Evolutionary conservation across 2,113 vertebrate genomes (phyloP).

Genomic region (Mormoops blainvillei): DNA sequence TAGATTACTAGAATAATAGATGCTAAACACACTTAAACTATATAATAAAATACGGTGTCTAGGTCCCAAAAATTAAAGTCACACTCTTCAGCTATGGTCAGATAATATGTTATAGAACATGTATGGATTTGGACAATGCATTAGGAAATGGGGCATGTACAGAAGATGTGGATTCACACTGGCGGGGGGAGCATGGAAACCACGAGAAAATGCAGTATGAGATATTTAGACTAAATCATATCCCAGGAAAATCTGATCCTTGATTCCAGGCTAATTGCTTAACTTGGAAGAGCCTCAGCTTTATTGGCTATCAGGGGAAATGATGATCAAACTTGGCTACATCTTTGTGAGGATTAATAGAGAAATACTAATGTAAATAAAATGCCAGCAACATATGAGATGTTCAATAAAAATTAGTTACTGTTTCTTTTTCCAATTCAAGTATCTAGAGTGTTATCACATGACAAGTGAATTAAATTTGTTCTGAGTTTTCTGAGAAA

Average conservation of each 20-base stretch:
- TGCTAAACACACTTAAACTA: neutral
- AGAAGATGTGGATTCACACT: neutral
- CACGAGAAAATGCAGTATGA: neutral
- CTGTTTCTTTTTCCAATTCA: neutral
- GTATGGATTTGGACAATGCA: neutral
- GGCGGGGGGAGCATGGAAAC: neutral
- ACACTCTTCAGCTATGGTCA: neutral
- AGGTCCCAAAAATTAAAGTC: neutral
- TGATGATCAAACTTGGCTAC: neutral
- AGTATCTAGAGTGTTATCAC: neutral
- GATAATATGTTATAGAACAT: neutral
- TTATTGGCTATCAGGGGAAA: neutral
- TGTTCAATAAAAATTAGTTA: neutral
- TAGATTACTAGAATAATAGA: neutral
- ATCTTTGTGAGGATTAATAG: neutral
- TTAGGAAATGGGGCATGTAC: neutral
- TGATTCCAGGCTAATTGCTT: neutral
- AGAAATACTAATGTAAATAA: neutral
- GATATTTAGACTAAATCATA: neutral
- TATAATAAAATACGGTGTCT: neutral
- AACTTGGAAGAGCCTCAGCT: neutral
- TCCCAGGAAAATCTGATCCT: neutral
- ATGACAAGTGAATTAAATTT: neutral
- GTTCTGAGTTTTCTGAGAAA: neutral
- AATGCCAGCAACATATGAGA: neutral